phyloP scores from a whole-genome alignment of 2,113 vertebrate genomes.

The Pachycephala philippinensis region DNA sequence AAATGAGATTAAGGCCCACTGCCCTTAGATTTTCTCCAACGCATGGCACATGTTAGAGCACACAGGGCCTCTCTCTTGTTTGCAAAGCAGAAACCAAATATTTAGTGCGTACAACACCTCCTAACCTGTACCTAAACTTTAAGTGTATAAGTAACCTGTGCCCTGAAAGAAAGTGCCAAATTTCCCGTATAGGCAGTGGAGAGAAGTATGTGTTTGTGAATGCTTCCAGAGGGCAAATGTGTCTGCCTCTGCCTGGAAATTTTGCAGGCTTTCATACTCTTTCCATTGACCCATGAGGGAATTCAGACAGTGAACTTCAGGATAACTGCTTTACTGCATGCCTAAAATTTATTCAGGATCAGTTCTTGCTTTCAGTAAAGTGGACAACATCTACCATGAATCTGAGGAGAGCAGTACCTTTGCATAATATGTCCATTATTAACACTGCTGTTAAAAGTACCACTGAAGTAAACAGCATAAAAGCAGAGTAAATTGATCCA shows the following conservation, averaged over 20 bases:
- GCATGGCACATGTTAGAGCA: background rate
- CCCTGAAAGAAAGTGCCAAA: background rate
- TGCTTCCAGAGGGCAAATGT: constrained; percentile 23
- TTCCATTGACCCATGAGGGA: background rate
- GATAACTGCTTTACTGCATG: background rate
- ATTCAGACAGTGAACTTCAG: background rate
- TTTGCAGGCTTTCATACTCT: background rate
- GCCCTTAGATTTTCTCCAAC: constrained; percentile 10
- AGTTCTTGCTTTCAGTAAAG: background rate
- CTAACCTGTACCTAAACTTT: background rate
- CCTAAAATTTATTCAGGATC: background rate
- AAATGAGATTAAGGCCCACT: constrained; percentile 22
- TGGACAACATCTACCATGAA: background rate
- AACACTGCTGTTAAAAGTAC: background rate
- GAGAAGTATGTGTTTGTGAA: constrained; percentile 10
- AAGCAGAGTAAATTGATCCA: background rate
- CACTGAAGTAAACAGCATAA: constrained; percentile 12
- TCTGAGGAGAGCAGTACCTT: background rate
- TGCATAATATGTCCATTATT: background rate
- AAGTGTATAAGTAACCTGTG: background rate
- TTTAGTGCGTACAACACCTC: background rate
- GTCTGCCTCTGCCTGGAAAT: background rate
- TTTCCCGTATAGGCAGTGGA: background rate
- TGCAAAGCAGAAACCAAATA: background rate
- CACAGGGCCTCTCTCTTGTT: background rate